Base-by-base conservation (phyloP, 2,888 invertebrate species). In the Helleia helle region DNA sequence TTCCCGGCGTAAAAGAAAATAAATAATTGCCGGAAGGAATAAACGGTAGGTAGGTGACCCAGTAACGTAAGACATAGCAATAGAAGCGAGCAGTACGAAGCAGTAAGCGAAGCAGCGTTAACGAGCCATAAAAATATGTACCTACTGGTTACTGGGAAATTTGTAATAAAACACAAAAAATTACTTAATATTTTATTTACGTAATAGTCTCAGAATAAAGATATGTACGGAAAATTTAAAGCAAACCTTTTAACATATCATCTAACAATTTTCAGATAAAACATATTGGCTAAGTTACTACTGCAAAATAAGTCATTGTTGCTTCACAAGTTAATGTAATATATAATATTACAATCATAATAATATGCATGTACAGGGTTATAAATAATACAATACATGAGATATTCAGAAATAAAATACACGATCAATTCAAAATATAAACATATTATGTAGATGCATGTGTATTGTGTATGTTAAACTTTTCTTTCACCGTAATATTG, bases 121-220 rank as follows among this genome's bases (percentile, higher is more conserved):
- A n/a, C n/a, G n/a, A n/a, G n/a, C n/a, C n/a, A n/a, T n/a, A n/a
- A n/a, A n/a, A n/a, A n/a, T n/a, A n/a, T n/a, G n/a, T n/a, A n/a
- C n/a, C n/a, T n/a, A n/a, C n/a, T n/a, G n/a, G n/a, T 18, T 4
- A 18, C 3, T 18, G 4, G 4, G 5, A 18, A 5, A 5, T 18
- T 5, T 18, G 18, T 18, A 14, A 29, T 30, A 36, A 56, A 50
- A 69, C 65, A 63, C 50, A 55, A 53, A 42, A 45, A 48, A 51
- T 62, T 62, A 68, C 65, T 67, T 71, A 71, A 70, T 68, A n/a
- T 55, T 76, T 79, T 81, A 79, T 75, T 80, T 65, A 72, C 55
- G 72, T 66, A 54, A 46, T 54, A 48, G 46, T 69, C 67, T 64
- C 65, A 60, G 72, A 68, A 69, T 73, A 73, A 63, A 71, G 65